These are phyloP conservation scores for Vanessa tameamea DNA, from an alignment of 1,140 invertebrate species.

Conservation along the genomic window DNA sequence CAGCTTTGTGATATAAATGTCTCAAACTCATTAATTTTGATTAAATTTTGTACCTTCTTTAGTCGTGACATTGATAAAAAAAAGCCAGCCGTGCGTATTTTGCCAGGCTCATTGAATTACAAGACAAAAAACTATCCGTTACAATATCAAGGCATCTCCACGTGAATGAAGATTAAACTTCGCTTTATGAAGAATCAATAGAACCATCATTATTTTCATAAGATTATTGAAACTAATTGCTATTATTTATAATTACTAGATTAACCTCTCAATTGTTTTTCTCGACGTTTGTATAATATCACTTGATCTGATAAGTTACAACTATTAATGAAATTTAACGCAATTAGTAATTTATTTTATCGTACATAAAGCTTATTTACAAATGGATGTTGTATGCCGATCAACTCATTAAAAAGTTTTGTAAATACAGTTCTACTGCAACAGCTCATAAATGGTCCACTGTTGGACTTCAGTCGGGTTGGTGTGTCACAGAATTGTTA, in stretches of 20 bases:
- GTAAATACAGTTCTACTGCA: too few relatives aligned
- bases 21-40: neutral
- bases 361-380: neutral
- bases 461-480: too few relatives aligned
- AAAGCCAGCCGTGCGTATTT: conserved; percentile 45
- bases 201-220: neutral
- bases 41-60: neutral
- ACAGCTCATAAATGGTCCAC: too few relatives aligned
- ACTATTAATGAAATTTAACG: neutral
- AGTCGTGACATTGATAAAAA: conserved; percentile 14
- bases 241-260: conserved; percentile 17
- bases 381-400: too few relatives aligned
- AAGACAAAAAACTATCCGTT: conserved; percentile 41
- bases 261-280: neutral
- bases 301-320: neutral
- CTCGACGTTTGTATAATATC: neutral
- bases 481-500: too few relatives aligned
- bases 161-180: conserved; percentile 24
- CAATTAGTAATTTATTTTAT: neutral
- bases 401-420: too few relatives aligned
- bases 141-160: conserved; percentile 5
- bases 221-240: conserved; percentile 19
- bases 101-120: conserved; percentile 45
- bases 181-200: conserved; percentile 2
- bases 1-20: neutral